Conservation (phyloP, 1,140 invertebrate genomes). For the Scaptodrosophila lebanonensis region DNA sequence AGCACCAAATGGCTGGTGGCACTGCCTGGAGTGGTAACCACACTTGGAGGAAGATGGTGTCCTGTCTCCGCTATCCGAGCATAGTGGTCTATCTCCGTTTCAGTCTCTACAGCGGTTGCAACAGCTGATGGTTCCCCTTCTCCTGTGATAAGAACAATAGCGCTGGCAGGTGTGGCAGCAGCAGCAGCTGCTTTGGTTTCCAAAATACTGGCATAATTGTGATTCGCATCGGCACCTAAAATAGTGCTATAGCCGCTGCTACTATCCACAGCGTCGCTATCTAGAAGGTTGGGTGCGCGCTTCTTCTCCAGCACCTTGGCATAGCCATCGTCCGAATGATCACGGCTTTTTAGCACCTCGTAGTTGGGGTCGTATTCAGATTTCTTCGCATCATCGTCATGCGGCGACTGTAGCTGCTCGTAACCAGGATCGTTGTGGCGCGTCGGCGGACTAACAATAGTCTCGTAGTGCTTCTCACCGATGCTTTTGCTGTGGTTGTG, state of each 20-base stretch:
- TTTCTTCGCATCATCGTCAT: constrained; percentile 53
- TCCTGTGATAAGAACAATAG: background rate
- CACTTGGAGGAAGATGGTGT: too few species aligned
- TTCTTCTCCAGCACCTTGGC: constrained; percentile 76
- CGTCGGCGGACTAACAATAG: constrained; percentile 58
- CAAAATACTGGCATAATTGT: constrained; percentile 75
- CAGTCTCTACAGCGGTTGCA: constrained; percentile 6
- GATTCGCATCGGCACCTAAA: constrained; percentile 63
- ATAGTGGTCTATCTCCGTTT: constrained; percentile 59
- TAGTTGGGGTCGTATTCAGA: constrained; percentile 84
- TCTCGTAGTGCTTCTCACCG: constrained; percentile 64
- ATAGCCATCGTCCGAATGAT: constrained; percentile 73
- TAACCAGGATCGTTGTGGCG: constrained; percentile 81
- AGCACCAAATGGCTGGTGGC: constrained; percentile 22
- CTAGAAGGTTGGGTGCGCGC: constrained; percentile 12
- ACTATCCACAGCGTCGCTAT: constrained; percentile 38
- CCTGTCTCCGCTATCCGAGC: constrained; percentile 64
- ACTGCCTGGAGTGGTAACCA: constrained; percentile 16
- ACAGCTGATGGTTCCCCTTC: background rate
- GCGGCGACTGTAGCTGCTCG: constrained; percentile 77
- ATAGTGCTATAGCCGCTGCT: constrained; percentile 71
- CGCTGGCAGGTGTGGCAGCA: background rate
- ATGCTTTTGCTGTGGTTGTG: constrained; percentile 11
- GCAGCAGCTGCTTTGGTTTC: constrained; percentile 54
- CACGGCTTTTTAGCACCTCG: constrained; percentile 80